These are phyloP conservation scores for Montipora capitata DNA, from an alignment of 92 coral and sea anemone genomes.

Conservation along the genomic window DNA sequence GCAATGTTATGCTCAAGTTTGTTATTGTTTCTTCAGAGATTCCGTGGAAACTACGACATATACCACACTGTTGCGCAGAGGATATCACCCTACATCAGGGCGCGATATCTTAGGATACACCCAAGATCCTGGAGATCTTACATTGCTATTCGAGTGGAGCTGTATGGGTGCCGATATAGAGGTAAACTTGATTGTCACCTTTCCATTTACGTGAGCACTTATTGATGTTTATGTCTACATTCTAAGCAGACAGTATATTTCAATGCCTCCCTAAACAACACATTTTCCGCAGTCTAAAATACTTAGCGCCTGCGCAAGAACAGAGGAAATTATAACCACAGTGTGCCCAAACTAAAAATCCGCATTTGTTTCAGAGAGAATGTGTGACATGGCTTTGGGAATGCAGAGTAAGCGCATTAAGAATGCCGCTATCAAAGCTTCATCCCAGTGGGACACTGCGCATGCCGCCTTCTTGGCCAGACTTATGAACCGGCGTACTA, in stretches of 20 bases:
- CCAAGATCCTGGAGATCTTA: slow-evolving; percentile 75
- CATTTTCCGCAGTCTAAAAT: no score
- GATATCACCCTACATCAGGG: slow-evolving; percentile 69
- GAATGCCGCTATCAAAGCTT: slow-evolving; percentile 61
- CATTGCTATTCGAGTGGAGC: slow-evolving; percentile 78
- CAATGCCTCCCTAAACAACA: no score
- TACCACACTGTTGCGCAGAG: slow-evolving; percentile 71
- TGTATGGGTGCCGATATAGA: slow-evolving; percentile 79
- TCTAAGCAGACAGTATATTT: no score
- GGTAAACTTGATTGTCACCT: slow-evolving; percentile 25
- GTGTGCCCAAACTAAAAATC: no score
- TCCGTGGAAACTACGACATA: slow-evolving; percentile 77
- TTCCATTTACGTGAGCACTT: no score
- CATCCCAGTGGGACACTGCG: slow-evolving; percentile 60
- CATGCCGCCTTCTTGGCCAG: slow-evolving; percentile 64
- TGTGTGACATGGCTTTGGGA: slow-evolving; percentile 77
- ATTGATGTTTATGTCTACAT: no score
- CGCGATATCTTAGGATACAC: slow-evolving; percentile 71
- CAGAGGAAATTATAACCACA: no score
- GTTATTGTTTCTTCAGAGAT: slow-evolving; percentile 29
- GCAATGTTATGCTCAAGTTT: no score
- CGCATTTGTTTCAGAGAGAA: slow-evolving; percentile 38
- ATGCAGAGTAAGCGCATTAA: slow-evolving; percentile 77
- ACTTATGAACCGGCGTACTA: slow-evolving; percentile 53
- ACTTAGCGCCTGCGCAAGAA: no score